Evolutionary conservation across 1,140 invertebrate species (phyloP).

Genomic region (Drosophila santomea): DNA sequence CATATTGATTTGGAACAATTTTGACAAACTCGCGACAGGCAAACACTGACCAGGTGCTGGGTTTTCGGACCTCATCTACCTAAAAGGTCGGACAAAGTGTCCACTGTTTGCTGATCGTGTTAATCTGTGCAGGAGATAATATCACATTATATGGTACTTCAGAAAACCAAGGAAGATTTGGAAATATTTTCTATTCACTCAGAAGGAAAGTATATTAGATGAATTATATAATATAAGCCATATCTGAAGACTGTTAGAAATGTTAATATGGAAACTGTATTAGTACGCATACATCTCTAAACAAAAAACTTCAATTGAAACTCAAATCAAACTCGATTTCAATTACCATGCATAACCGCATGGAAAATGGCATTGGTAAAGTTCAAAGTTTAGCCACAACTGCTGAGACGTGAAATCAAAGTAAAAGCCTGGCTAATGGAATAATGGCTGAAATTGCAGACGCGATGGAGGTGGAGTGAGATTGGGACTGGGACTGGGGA

Average conservation of each 20-base stretch:
- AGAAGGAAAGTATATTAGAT: too few species aligned
- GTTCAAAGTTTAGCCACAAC: conserved; percentile 49
- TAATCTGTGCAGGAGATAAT: background rate
- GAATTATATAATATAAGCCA: too few species aligned
- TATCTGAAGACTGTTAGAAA: too few species aligned
- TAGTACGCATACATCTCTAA: background rate
- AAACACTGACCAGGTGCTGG: conserved; percentile 38
- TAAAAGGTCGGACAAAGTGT: conserved; percentile 12
- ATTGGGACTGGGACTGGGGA: background rate
- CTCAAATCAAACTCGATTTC: conserved; percentile 36
- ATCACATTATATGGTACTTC: too few species aligned
- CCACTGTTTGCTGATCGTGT: conserved; percentile 28
- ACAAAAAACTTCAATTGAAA: background rate
- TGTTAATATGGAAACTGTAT: too few species aligned
- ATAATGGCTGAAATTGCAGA: conserved; percentile 50
- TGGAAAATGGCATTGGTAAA: conserved; percentile 43
- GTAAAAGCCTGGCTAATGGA: conserved; percentile 50
- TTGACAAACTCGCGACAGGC: conserved; percentile 14
- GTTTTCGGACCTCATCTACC: conserved; percentile 25
- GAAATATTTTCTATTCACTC: too few species aligned
- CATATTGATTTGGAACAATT: conserved; percentile 73
- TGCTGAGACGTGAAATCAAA: conserved; percentile 44
- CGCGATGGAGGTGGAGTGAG: background rate
- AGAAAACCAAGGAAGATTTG: background rate
- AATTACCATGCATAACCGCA: conserved; percentile 56